Evolutionary conservation across 2,888 invertebrate species (phyloP).

Genomic region (Nephrotoma appendiculata): DNA sequence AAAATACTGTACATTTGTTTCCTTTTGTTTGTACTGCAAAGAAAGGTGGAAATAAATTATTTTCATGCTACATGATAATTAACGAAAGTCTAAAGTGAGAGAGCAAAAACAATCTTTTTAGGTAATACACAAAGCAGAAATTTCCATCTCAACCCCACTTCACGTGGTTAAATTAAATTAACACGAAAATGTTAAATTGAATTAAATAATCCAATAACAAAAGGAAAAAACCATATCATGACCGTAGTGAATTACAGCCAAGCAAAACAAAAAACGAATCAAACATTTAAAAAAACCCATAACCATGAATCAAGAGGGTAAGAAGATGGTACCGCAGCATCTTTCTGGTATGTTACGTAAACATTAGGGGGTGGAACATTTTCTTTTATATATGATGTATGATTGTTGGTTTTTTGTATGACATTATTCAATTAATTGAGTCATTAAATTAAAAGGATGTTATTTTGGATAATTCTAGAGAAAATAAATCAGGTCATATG

Average conservation of each 20-base stretch:
- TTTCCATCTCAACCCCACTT: neutral
- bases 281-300: no score
- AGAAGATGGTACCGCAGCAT: neutral
- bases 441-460: neutral
- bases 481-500: neutral
- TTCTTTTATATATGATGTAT: neutral
- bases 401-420: neutral
- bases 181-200: neutral
- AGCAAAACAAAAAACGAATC: neutral
- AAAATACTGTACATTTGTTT: neutral
- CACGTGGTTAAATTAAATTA: neutral
- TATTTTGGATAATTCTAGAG: neutral
- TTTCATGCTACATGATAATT: neutral
- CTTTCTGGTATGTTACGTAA: neutral
- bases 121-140: neutral
- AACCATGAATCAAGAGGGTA: neutral
- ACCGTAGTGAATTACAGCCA: neutral
- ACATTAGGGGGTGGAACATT: neutral
- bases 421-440: neutral
- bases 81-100: neutral
- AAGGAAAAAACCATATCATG: neutral
- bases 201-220: neutral
- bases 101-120: neutral
- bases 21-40: neutral
- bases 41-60: neutral